Conservation (phyloP, 1,140 invertebrate species). For the Zaprionus vittiger region DNA sequence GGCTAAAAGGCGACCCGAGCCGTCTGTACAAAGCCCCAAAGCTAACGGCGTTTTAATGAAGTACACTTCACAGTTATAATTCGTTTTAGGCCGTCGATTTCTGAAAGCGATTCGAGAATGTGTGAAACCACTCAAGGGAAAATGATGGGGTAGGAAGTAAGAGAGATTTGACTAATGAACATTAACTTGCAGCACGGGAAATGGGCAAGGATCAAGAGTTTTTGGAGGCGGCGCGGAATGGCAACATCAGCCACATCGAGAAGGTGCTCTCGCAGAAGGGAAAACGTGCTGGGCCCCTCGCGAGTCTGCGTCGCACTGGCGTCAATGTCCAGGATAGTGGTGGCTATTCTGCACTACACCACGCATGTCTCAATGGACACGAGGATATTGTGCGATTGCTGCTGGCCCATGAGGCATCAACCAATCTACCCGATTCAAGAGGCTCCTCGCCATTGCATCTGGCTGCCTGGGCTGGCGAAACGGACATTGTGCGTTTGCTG, state of each 20-base stretch:
- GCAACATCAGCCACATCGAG: slow-evolving; percentile 94
- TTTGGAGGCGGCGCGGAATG: slow-evolving; percentile 96
- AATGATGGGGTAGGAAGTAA: background rate
- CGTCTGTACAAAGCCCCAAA: slow-evolving; percentile 53
- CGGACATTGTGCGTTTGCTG: slow-evolving; percentile 92
- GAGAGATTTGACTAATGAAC: slow-evolving; percentile 1
- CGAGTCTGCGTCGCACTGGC: slow-evolving; percentile 94
- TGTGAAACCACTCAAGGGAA: slow-evolving; percentile 7
- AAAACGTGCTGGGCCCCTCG: slow-evolving; percentile 95
- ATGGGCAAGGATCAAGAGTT: slow-evolving; percentile 99
- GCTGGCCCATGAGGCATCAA: slow-evolving; percentile 94
- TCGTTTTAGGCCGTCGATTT: slow-evolving; percentile 53
- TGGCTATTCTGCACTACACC: slow-evolving; percentile 97
- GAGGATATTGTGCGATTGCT: slow-evolving; percentile 95
- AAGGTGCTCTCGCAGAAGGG: slow-evolving; percentile 95
- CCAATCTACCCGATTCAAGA: slow-evolving; percentile 93
- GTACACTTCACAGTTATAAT: slow-evolving; percentile 77
- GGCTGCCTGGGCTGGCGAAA: slow-evolving; percentile 95
- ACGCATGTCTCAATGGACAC: slow-evolving; percentile 97
- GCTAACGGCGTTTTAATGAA: slow-evolving; percentile 77
- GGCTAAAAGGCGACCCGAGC: slow-evolving; percentile 61
- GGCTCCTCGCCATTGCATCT: slow-evolving; percentile 95
- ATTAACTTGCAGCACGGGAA: slow-evolving; percentile 14
- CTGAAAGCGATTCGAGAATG: slow-evolving; percentile 55
- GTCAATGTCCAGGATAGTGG: slow-evolving; percentile 96